These are phyloP conservation scores for Melanerpes aurifrons DNA, from an alignment of 2,113 vertebrate species.

Conservation along the genomic window DNA sequence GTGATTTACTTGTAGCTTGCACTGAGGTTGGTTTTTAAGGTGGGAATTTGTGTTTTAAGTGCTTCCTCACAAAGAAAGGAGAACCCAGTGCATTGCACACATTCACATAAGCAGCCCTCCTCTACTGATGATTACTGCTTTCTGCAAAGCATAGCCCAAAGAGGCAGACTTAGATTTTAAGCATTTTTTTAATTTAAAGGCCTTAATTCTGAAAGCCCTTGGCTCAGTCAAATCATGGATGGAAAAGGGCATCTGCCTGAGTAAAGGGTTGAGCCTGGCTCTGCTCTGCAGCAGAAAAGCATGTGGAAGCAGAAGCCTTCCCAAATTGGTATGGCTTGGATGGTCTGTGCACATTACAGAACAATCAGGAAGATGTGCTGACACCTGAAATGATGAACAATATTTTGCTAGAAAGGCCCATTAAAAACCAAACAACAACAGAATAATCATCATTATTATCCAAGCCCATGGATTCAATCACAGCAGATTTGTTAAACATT, in stretches of 20 bases:
- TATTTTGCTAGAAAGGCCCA: not conserved
- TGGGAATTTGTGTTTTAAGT: slow-evolving; percentile 4
- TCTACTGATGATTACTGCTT: not conserved
- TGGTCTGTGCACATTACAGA: fast-evolving
- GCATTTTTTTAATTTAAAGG: not conserved
- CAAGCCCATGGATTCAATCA: not conserved
- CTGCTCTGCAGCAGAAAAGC: not conserved
- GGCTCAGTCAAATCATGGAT: not conserved
- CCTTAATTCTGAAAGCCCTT: fast-evolving
- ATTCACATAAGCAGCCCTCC: not conserved
- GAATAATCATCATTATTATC: too few species aligned
- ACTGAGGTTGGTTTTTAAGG: not conserved
- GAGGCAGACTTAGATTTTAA: not conserved
- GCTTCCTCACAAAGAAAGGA: not conserved
- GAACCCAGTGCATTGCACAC: not conserved
- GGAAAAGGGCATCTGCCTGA: not conserved
- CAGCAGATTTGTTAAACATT: not conserved
- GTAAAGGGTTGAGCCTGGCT: not conserved
- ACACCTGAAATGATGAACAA: not conserved
- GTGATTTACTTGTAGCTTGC: slow-evolving; percentile 43
- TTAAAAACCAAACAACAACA: not conserved
- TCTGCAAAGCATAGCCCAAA: not conserved
- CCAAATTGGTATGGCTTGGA: not conserved
- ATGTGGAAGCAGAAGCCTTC: fast-evolving
- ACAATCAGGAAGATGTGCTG: not conserved